Percentiles rank a stretch among this genome's conserved stretches.
phyloP scores from a whole-genome alignment of 2,888 invertebrate genomes.

The Yponomeuta malinellus region DNA sequence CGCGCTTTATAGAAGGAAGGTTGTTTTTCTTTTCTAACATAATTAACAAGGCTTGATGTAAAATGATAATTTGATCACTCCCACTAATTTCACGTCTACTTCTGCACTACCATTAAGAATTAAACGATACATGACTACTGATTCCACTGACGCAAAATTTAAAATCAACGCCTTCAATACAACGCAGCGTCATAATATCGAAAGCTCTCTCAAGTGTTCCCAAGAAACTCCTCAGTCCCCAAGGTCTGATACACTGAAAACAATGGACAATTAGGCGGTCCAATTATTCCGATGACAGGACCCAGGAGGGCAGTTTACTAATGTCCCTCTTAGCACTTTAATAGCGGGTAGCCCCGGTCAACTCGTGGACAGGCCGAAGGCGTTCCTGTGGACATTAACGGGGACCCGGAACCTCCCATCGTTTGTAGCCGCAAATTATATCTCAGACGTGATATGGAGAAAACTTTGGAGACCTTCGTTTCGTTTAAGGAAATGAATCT shows the following conservation, averaged over 20 bases:
- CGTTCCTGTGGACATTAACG: slow-evolving; percentile 58
- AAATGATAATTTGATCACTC: too few species aligned
- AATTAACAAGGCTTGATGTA: too few species aligned
- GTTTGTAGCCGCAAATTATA: slow-evolving; percentile 65
- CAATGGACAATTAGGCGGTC: slow-evolving; percentile 62
- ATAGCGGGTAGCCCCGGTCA: slow-evolving; percentile 65
- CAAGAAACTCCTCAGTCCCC: neutral
- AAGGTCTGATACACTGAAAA: slow-evolving; percentile 23
- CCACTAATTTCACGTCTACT: too few species aligned
- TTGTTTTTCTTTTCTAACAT: too few species aligned
- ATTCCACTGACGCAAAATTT: too few species aligned
- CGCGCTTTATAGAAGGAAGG: too few species aligned
- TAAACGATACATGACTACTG: too few species aligned
- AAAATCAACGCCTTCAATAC: too few species aligned
- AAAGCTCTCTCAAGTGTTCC: neutral
- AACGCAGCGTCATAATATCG: neutral
- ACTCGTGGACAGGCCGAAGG: slow-evolving; percentile 59
- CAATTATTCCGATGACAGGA: slow-evolving; percentile 67
- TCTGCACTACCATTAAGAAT: too few species aligned
- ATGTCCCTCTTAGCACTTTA: slow-evolving; percentile 74
- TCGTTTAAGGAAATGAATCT: slow-evolving; percentile 4
- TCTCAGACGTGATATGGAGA: slow-evolving; percentile 6
- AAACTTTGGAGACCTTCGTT: neutral
- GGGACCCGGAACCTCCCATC: slow-evolving; percentile 54
- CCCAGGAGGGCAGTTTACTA: slow-evolving; percentile 56